phyloP scores from a whole-genome alignment of 37 sponge, comb jelly and placozoan genomes.

The Crambe crambe region DNA sequence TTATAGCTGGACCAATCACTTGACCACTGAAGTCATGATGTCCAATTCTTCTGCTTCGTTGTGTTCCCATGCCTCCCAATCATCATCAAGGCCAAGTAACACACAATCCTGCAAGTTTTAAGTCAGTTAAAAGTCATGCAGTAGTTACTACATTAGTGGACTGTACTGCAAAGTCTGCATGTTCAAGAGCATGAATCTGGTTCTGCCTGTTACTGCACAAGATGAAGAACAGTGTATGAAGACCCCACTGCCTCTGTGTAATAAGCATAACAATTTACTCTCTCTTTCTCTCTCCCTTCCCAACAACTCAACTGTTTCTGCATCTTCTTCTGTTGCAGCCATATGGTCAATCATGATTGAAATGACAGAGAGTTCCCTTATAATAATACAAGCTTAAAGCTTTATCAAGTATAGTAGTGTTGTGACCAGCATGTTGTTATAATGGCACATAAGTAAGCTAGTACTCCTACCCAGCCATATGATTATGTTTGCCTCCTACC shows the following conservation, averaged over 20 bases:
- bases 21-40: background rate
- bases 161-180: constrained; percentile 24
- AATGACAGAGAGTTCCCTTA: background rate
- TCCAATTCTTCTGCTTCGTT: constrained; percentile 35
- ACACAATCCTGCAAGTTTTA: constrained; percentile 9
- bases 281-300: background rate
- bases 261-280: background rate
- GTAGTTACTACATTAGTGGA: background rate
- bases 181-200: constrained; percentile 9
- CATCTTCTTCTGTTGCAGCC: background rate
- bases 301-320: constrained; percentile 13
- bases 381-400: background rate
- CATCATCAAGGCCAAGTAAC: constrained; percentile 4
- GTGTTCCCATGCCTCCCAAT: constrained; percentile 47
- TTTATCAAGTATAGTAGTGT: background rate
- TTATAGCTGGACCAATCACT: background rate
- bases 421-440: no score
- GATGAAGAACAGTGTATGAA: constrained; percentile 36
- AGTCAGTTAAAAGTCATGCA: background rate
- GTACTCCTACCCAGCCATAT: no score
- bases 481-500: no score
- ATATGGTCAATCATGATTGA: background rate
- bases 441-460: no score
- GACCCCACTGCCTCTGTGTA: constrained; percentile 30
- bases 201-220: constrained; percentile 23